Evolutionary conservation across 2,797 vertebrate genomes (phyloP).

Genomic region (Darevskia mixta): DNA sequence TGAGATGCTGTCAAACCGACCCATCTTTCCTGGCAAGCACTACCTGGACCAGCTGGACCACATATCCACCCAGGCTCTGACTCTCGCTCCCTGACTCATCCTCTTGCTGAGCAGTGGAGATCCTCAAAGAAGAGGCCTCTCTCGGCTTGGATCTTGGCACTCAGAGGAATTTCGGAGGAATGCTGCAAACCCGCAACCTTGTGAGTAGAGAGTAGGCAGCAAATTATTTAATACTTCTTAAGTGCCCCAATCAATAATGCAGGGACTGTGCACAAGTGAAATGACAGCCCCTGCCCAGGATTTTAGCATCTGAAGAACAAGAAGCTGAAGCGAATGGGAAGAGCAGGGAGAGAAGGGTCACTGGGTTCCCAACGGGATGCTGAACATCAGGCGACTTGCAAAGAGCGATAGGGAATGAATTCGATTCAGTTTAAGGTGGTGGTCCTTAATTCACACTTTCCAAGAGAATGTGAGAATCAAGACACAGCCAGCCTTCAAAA

Average conservation of each 20-base stretch:
- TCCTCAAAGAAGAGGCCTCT: too few species aligned
- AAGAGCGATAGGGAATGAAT: too few species aligned
- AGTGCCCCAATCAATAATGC: background rate
- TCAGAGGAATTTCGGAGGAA: background rate
- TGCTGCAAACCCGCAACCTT: background rate
- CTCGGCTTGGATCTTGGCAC: too few species aligned
- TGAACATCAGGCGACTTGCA: background rate
- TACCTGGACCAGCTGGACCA: constrained; percentile 95
- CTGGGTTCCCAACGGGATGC: background rate
- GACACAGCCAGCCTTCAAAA: too few species aligned
- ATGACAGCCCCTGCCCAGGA: too few species aligned
- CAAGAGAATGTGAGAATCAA: too few species aligned
- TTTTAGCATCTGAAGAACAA: background rate
- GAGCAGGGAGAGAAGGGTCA: background rate
- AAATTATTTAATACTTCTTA: background rate
- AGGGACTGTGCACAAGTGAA: background rate
- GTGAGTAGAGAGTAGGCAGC: background rate
- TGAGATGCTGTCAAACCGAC: constrained; percentile 92
- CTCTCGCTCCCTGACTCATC: too few species aligned
- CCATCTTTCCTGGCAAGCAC: constrained; percentile 94
- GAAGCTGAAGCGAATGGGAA: background rate
- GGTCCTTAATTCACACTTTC: too few species aligned
- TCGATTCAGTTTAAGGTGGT: too few species aligned
- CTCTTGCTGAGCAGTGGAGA: too few species aligned
- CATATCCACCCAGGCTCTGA: constrained; percentile 65